Evolutionary conservation across 2,113 vertebrate species (phyloP).

Genomic region (Tretioscincus oriximinensis): DNA sequence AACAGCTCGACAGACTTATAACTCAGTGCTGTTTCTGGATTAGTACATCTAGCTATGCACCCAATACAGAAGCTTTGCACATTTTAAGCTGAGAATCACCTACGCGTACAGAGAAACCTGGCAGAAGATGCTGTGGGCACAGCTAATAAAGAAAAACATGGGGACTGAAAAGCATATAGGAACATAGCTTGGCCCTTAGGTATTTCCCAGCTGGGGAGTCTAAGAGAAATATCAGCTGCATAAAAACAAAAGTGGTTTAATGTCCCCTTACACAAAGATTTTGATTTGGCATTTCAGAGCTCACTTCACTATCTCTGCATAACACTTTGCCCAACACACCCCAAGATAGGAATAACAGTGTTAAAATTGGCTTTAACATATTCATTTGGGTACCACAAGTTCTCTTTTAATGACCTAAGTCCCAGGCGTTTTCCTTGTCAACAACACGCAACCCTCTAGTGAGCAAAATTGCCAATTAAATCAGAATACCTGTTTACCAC

Average conservation of each 20-base stretch:
- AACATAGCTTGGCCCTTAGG: background rate
- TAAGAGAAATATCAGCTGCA: background rate
- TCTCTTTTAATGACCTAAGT: background rate
- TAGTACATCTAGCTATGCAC: background rate
- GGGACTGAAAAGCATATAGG: background rate
- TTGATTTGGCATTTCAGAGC: too few species aligned
- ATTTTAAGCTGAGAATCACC: background rate
- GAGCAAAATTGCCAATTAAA: constrained; percentile 41
- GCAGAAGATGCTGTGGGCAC: background rate
- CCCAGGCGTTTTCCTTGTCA: constrained; percentile 27
- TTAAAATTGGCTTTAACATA: background rate
- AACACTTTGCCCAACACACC: background rate
- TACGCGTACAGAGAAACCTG: background rate
- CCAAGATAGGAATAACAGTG: background rate
- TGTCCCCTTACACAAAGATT: background rate
- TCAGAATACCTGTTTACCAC: constrained; percentile 23
- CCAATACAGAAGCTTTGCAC: background rate
- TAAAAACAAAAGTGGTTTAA: background rate
- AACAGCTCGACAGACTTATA: background rate
- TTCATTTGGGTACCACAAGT: background rate
- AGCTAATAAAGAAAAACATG: background rate
- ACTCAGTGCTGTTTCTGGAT: background rate
- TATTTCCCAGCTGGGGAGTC: background rate
- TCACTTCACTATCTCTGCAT: background rate
- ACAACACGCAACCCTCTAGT: constrained; percentile 18